phyloP scores from a whole-genome alignment of 1,140 invertebrate species.

The Papilio machaon region DNA sequence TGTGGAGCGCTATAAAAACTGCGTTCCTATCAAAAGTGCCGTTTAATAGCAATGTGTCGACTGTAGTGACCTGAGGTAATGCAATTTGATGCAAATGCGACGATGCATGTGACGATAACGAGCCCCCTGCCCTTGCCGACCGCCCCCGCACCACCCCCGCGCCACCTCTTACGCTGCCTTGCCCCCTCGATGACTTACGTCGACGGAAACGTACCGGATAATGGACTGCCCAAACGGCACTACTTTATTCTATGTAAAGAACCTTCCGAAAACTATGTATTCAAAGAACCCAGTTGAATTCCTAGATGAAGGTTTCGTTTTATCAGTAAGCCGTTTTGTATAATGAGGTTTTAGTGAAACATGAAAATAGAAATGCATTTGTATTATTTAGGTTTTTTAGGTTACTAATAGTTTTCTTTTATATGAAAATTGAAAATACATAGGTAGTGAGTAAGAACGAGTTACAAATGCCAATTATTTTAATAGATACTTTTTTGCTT shows the following conservation, averaged over 20 bases:
- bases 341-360: neutral
- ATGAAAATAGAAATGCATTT: neutral
- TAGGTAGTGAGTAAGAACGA: neutral
- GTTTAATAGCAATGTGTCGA: constrained; percentile 45
- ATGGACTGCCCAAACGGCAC: constrained; percentile 41
- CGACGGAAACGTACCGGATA: constrained; percentile 50
- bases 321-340: neutral
- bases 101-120: constrained; percentile 55
- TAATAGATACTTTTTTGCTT: neutral
- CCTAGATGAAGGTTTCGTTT: constrained; percentile 19
- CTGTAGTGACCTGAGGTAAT: constrained; percentile 47
- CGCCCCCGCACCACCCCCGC: neutral
- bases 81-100: constrained; percentile 71
- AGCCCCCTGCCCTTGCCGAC: constrained; percentile 34
- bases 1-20: constrained; percentile 15
- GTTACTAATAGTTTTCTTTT: neutral
- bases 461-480: neutral
- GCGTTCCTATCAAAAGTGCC: constrained; percentile 35
- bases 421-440: neutral
- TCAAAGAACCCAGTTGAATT: constrained; percentile 17
- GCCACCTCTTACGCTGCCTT: neutral
- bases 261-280: constrained; percentile 11
- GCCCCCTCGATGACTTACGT: constrained; percentile 42
- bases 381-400: neutral
- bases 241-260: constrained; percentile 14